Percentiles rank a stretch among this genome's conserved stretches.
Conservation (phyloP, 2,113 vertebrate species). For the Sinosuthora webbiana region DNA sequence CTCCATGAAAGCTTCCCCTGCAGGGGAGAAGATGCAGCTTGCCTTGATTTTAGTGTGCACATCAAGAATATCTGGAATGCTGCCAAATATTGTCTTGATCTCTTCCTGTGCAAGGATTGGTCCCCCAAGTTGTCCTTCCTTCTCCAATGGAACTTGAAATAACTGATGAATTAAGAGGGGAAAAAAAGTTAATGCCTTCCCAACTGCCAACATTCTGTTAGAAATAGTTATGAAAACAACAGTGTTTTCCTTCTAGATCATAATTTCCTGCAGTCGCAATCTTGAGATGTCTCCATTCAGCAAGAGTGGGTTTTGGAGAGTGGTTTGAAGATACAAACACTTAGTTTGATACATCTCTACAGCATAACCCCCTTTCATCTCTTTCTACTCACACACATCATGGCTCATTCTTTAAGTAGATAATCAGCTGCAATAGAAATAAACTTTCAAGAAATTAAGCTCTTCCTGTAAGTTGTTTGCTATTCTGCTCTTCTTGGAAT, state of each 20-base stretch:
- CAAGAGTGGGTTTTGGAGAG: not conserved
- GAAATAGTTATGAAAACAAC: not conserved
- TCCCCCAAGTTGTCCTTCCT: slow-evolving; percentile 93
- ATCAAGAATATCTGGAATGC: slow-evolving; percentile 96
- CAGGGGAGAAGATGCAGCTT: not conserved
- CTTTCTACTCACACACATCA: not conserved
- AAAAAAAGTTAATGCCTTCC: not conserved
- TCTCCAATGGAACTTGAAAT: slow-evolving; percentile 93
- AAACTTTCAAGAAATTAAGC: not conserved
- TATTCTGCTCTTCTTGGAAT: not conserved
- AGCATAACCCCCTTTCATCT: not conserved
- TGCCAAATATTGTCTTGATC: slow-evolving; percentile 97
- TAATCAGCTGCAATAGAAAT: not conserved
- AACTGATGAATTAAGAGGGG: slow-evolving; percentile 69
- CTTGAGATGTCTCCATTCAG: not conserved
- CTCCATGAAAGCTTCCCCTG: not conserved
- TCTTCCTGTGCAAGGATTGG: slow-evolving; percentile 96
- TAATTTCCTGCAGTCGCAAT: not conserved
- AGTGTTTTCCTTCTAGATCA: not conserved
- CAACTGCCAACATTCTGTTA: not conserved
- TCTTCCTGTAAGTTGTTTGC: not conserved
- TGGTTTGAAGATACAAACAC: not conserved
- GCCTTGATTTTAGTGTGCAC: slow-evolving; percentile 97
- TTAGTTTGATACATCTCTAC: not conserved
- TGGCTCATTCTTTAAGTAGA: not conserved